Base-by-base conservation (phyloP, 1,140 invertebrate genomes). In the Drosophila azteca region DNA sequence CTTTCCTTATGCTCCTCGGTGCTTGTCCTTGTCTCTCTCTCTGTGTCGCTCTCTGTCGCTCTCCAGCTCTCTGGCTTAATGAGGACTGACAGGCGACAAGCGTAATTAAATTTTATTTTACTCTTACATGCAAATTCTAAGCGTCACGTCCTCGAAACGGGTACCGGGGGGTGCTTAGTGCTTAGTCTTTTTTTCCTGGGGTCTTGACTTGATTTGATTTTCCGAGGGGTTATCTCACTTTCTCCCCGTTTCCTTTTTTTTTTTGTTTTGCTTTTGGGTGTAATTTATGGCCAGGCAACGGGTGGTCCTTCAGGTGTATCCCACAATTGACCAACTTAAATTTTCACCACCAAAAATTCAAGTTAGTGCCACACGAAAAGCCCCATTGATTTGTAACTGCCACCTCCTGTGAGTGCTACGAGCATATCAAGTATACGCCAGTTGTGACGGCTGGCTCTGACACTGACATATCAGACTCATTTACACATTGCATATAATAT, bases 51-150 rank as follows among this genome's bases (percentile, higher is more conserved):
- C 29, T 31, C 31, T 9, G 31, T 4, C 24, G 5, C 53, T 62
- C 44, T 75, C 29, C 3, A 7, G 35, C 35, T 13, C 11, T 13
- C 11, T 44, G 71, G 70, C 58, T 69, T 90, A 90, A 90, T 90
- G 85, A 90, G 85, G 66, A 90, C 81, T 90, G 85, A 90, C 85
- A 90, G 80, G 85, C 85, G 85, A 90, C 85, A 90, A 85, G 85
- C 85, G 78, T 90, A 90, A 90, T 90, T 90, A 90, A 90, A 90
- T 90, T 90, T 90, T 90, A 90, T 90, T 90, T 90, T 78, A 90
- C 66, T 90, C 75, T 74, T 90, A 85, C 85, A 90, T 90, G 85
- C 85, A 90, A 90, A 90, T 90, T 78, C 67, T 69, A 58, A 50
- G 67, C 51, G 45, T 63, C 57, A 54, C 22, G 51, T 46, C 24